Evolutionary conservation across 1,140 invertebrate genomes (phyloP), one percentile per base, ranked within the genome.

Genomic region (Drosophila dunni): DNA sequence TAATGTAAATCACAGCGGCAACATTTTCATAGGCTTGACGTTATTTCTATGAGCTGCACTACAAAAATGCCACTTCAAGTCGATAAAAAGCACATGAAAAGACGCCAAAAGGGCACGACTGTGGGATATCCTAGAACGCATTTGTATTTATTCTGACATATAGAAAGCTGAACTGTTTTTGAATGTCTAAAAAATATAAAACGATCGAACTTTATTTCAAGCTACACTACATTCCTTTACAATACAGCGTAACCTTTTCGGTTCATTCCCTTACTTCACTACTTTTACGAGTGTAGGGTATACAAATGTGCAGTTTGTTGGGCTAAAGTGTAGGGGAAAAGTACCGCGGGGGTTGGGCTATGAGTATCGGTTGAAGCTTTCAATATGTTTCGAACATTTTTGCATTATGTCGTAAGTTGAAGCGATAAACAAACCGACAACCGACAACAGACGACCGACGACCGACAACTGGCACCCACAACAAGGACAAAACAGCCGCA

Each of bases 1-100:
- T 91, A 91, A 91, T 91, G 90, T 91, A 91, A 91, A 91, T 91
- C 90, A 46, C 84, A 79, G 74, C 54, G 48, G 69, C 54, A 77
- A 66, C 45, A 61, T 67, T 67, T 75, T 68, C 58, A 71, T 82
- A 71, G 79, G 53, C 76, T 38, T 34, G 46, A 67, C n/a, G 78
- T 68, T 66, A 89, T 80, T 89, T 79, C 89, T 88, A 88, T 84
- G 84, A 84, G 77, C 62, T 17, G 4, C 63, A 77, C 73, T 61
- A 77, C 69, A 71, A 88, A 89, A 89, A 60, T 86, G 77, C 48
- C 84, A 88, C 79, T 82, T 83, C 50, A 77, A 70, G 56, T 62
- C 50, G 66, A 64, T 65, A 64, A 80, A 69, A 63, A 70, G 58
- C 69, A 67, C 29, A 7, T 45, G 24, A 57, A 40, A 29, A 29